A percentile compares a stretch with the other conserved stretches of the same genome.
phyloP scores from a whole-genome alignment of 2,113 vertebrate genomes.

The Crotophaga sulcirostris region DNA sequence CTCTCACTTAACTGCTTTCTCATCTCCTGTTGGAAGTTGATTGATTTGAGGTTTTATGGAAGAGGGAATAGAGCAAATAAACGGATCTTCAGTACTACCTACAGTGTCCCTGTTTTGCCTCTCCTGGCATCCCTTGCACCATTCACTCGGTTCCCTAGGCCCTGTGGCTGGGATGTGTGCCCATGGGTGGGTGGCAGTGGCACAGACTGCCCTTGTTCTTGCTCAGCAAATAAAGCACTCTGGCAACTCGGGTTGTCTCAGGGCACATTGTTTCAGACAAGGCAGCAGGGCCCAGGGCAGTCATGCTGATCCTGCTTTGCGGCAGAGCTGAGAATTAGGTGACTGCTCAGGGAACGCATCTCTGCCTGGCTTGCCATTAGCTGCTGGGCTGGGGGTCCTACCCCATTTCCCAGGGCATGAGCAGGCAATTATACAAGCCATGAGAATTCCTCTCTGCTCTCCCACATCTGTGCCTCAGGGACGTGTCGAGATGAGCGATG shows the following conservation, averaged over 20 bases:
- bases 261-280: fast-evolving
- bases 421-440: fast-evolving
- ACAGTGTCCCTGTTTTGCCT: background rate
- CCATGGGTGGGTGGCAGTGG: background rate
- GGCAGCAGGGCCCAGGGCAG: background rate
- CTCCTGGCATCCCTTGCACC: background rate
- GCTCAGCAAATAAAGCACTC: background rate
- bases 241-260: background rate
- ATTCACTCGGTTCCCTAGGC: background rate
- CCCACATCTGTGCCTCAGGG: background rate
- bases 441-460: background rate
- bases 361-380: background rate
- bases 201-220: background rate
- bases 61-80: constrained; percentile 36
- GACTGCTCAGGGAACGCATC: background rate
- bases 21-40: background rate
- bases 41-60: background rate
- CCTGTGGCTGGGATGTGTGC: background rate
- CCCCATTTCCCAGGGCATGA: background rate
- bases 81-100: constrained; percentile 8
- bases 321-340: background rate
- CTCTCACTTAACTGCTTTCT: constrained; percentile 21
- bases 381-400: background rate
- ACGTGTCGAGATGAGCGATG: background rate
- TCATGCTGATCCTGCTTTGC: background rate